Evolutionary conservation across 2,113 vertebrate genomes (phyloP).

Genomic region (Emberiza fucata): DNA sequence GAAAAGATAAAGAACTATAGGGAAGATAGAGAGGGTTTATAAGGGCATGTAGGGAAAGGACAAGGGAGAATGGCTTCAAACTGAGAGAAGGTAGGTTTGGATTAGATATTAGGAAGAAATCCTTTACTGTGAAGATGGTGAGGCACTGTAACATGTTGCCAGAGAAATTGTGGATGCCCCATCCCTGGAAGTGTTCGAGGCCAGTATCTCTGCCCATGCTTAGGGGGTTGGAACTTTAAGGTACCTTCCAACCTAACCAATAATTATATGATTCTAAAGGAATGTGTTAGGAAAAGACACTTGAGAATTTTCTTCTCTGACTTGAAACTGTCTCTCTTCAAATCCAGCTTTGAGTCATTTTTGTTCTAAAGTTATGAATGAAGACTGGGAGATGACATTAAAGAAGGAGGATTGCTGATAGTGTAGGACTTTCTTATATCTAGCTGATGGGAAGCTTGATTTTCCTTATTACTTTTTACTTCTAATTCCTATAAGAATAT

Average conservation of each 20-base stretch:
- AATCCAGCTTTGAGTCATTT: neutral
- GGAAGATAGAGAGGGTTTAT: neutral
- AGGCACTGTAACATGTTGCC: neutral
- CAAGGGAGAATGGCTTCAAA: neutral
- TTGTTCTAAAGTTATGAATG: neutral
- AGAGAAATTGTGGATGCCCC: neutral
- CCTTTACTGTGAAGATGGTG: neutral
- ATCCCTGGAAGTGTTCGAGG: neutral
- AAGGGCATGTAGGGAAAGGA: neutral
- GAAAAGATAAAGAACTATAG: neutral
- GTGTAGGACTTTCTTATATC: neutral
- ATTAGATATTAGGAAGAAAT: neutral
- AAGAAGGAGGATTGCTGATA: neutral
- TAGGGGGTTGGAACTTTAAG: neutral
- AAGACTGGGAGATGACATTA: neutral
- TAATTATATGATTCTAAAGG: neutral
- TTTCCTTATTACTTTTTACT: neutral
- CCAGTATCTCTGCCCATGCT: neutral
- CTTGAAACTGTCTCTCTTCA: neutral
- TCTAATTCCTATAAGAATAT: neutral
- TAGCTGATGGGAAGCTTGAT: neutral
- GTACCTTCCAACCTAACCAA: neutral
- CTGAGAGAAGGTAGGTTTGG: neutral
- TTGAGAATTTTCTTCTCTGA: neutral
- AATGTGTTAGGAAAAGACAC: neutral